These are phyloP conservation scores for Linepithema humile DNA, from an alignment of 1,140 invertebrate species.

Conservation along the genomic window DNA sequence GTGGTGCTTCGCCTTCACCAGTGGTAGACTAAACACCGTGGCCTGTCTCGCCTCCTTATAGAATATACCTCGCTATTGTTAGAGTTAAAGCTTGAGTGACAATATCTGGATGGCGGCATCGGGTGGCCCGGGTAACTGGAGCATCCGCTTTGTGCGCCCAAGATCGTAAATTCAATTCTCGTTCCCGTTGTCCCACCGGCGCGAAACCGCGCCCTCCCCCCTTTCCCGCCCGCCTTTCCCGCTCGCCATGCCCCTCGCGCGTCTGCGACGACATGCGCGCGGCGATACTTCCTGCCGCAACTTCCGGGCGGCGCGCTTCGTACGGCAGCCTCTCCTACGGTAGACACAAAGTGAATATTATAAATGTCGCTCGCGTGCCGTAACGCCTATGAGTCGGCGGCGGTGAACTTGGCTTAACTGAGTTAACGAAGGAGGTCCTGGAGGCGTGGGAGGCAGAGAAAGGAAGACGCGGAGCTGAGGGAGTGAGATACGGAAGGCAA, in stretches of 20 bases:
- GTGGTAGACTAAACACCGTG: conserved; percentile 36
- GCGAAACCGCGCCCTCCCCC: conserved; percentile 8
- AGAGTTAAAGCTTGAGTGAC: conserved; percentile 54
- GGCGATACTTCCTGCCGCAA: conserved; percentile 64
- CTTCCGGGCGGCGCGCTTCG: conserved; percentile 52
- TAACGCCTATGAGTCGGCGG: conserved; percentile 51
- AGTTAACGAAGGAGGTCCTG: conserved; percentile 61
- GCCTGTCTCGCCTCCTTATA: not conserved
- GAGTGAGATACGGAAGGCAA: conserved; percentile 9
- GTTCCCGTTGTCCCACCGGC: conserved; percentile 48
- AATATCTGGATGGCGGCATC: conserved; percentile 55
- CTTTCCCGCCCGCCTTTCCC: not conserved
- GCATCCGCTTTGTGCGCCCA: conserved; percentile 53
- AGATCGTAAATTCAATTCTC: conserved; percentile 59
- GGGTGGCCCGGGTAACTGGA: conserved; percentile 54
- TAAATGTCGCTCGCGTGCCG: conserved; percentile 71
- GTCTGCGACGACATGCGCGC: conserved; percentile 36
- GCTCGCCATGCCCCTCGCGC: not conserved
- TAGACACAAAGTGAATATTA: conserved; percentile 72
- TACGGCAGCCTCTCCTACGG: conserved; percentile 42
- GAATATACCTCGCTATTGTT: conserved; percentile 37
- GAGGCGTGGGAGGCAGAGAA: not conserved
- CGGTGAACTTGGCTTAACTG: conserved; percentile 68
- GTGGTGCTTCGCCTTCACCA: conserved; percentile 19
- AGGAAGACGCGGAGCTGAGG: not conserved